Percentiles rank a stretch among this genome's conserved stretches.
Evolutionary conservation across 2,797 vertebrate genomes (phyloP).

Genomic region (Chrysocyon brachyurus): DNA sequence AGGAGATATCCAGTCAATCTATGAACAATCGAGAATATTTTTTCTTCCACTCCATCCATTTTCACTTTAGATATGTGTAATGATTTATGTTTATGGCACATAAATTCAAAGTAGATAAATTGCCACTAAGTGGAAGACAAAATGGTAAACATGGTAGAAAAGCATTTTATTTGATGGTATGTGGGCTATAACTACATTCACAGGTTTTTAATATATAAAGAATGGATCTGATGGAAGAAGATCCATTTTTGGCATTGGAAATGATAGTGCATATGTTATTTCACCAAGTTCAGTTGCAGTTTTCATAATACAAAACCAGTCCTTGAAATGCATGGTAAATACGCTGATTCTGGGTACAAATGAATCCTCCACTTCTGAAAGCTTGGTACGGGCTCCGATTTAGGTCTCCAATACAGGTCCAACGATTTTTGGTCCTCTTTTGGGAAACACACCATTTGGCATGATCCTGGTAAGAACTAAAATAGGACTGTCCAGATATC

Average conservation of each 20-base stretch:
- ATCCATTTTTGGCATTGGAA: background rate
- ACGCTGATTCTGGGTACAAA: constrained; percentile 91
- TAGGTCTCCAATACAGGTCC: constrained; percentile 95
- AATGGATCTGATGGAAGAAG: constrained; percentile 8
- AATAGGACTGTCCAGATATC: constrained; percentile 85
- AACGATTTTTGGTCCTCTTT: constrained; percentile 83
- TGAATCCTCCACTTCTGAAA: constrained; percentile 93
- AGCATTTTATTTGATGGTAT: constrained; percentile 47
- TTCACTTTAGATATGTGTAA: background rate
- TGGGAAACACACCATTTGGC: constrained; percentile 96
- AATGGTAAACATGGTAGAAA: background rate
- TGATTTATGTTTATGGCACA: background rate
- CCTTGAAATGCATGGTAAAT: constrained; percentile 93
- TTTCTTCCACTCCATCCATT: background rate
- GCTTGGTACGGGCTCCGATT: constrained; percentile 92
- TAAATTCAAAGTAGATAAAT: constrained; percentile 49
- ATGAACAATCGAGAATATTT: constrained; percentile 14
- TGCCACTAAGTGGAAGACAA: background rate
- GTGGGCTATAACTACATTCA: background rate
- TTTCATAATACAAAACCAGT: constrained; percentile 88
- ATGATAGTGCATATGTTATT: background rate
- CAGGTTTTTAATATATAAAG: constrained; percentile 32
- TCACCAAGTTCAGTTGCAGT: constrained; percentile 85
- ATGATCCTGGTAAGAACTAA: constrained; percentile 93
- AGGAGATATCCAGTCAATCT: background rate